A percentile compares a stretch with the other conserved stretches of the same genome.
phyloP scores from a whole-genome alignment of 2,797 vertebrate genomes.

The Rhabdophis nuchalis region DNA sequence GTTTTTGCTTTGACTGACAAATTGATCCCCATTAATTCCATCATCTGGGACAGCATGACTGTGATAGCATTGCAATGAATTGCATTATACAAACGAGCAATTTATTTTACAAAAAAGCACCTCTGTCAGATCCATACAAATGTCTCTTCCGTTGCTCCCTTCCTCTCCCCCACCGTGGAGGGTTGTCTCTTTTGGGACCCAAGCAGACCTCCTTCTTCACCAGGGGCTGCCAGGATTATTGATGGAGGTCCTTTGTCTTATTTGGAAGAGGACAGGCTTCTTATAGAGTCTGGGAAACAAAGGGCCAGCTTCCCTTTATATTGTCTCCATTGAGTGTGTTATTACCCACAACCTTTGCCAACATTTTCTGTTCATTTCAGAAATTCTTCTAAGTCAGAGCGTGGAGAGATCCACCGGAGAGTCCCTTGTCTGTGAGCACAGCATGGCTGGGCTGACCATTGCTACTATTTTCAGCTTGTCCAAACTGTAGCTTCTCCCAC shows the following conservation, averaged over 20 bases:
- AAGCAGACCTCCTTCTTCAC: slow-evolving; percentile 50
- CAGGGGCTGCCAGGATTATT: slow-evolving; percentile 46
- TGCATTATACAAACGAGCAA: slow-evolving; percentile 62
- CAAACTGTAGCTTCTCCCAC: neutral
- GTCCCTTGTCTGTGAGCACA: neutral
- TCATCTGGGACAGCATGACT: neutral
- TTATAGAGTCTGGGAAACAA: slow-evolving; percentile 11
- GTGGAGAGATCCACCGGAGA: too few species aligned
- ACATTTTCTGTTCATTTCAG: slow-evolving; percentile 23
- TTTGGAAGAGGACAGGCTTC: slow-evolving; percentile 58
- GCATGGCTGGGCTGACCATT: neutral
- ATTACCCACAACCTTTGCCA: neutral
- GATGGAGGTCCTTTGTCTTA: slow-evolving; percentile 62
- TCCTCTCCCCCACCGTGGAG: slow-evolving; percentile 37
- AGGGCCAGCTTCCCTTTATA: slow-evolving; percentile 5
- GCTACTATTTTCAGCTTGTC: neutral
- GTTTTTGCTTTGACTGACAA: neutral
- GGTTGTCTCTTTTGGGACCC: slow-evolving; percentile 52
- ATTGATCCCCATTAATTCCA: neutral
- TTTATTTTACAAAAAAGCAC: slow-evolving; percentile 57
- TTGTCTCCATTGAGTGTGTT: slow-evolving; percentile 2
- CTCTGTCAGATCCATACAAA: slow-evolving; percentile 46
- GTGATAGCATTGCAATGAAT: slow-evolving; percentile 41
- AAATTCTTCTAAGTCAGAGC: neutral
- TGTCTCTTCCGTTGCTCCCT: slow-evolving; percentile 33